Conservation (phyloP, 2,888 invertebrate genomes). For the Mythimna vitellina region DNA sequence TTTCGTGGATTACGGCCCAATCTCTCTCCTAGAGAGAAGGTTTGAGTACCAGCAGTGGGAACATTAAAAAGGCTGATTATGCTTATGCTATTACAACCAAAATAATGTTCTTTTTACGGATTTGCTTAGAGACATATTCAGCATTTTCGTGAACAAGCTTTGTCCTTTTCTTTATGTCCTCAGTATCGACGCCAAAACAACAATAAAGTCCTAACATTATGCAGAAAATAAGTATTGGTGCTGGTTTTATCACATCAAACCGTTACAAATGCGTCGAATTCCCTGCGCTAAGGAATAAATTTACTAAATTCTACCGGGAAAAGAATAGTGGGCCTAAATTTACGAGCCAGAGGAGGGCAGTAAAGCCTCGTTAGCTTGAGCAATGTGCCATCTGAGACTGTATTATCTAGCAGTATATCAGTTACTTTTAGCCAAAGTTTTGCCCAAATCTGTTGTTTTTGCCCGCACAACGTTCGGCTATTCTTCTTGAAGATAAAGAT, state of each 20-base stretch:
- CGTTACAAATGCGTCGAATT: slow-evolving; percentile 64
- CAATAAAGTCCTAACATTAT: slow-evolving; percentile 52
- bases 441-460: slow-evolving; percentile 57
- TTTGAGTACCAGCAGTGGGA: too few relatives aligned
- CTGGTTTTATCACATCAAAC: slow-evolving; percentile 63
- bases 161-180: slow-evolving; percentile 30
- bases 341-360: slow-evolving; percentile 84
- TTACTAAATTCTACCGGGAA: slow-evolving; percentile 84
- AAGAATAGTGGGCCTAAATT: slow-evolving; percentile 88
- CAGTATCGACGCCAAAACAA: slow-evolving; percentile 34
- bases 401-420: slow-evolving; percentile 73
- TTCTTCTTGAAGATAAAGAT: slow-evolving; percentile 47
- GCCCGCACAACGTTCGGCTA: slow-evolving; percentile 21
- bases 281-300: slow-evolving; percentile 81
- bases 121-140: slow-evolving; percentile 8
- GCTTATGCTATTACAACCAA: not conserved
- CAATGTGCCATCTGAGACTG: slow-evolving; percentile 83
- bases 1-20: too few relatives aligned
- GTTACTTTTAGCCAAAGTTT: slow-evolving; percentile 68
- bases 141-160: slow-evolving; percentile 10
- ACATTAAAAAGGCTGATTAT: too few relatives aligned
- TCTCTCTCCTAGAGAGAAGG: too few relatives aligned
- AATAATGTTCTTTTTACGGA: not conserved
- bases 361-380: slow-evolving; percentile 88
- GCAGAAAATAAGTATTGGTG: slow-evolving; percentile 54